phyloP scores from a whole-genome alignment of 37 sponge, comb jelly and placozoan species.

The Spongia lamella region DNA sequence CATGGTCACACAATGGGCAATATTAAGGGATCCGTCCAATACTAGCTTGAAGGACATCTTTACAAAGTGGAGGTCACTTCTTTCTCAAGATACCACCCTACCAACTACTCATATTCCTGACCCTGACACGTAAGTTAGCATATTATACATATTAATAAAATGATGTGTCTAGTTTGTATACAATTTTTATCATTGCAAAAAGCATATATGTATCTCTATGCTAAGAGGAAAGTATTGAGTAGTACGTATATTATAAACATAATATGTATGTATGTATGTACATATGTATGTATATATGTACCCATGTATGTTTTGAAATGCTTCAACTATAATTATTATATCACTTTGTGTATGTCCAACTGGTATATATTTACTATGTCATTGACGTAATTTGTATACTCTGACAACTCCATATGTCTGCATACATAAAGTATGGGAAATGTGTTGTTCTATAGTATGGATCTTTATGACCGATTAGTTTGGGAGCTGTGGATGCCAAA shows the following conservation, averaged over 20 bases:
- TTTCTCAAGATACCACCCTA: too few relatives aligned
- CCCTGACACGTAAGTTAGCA: too few relatives aligned
- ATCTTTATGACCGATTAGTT: constrained; percentile 79
- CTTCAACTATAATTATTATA: not conserved
- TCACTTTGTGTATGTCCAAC: too few relatives aligned
- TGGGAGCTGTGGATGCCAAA: constrained; percentile 96
- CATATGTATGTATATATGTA: not conserved
- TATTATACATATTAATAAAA: not conserved
- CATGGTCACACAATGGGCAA: too few relatives aligned
- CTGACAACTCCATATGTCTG: too few relatives aligned
- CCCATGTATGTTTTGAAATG: not conserved
- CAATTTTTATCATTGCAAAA: not conserved
- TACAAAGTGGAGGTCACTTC: too few relatives aligned
- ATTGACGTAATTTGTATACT: too few relatives aligned
- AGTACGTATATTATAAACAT: not conserved
- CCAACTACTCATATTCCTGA: too few relatives aligned
- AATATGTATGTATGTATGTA: not conserved
- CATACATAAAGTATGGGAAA: too few relatives aligned
- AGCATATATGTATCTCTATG: not conserved
- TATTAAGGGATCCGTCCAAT: too few relatives aligned
- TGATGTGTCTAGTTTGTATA: not conserved
- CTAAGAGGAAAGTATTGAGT: not conserved
- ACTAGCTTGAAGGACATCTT: too few relatives aligned
- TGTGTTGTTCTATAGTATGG: constrained; percentile 47
- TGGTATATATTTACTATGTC: too few relatives aligned